These are phyloP conservation scores for Drosophila koepferae DNA, from an alignment of 2,888 invertebrate species.

Conservation along the genomic window DNA sequence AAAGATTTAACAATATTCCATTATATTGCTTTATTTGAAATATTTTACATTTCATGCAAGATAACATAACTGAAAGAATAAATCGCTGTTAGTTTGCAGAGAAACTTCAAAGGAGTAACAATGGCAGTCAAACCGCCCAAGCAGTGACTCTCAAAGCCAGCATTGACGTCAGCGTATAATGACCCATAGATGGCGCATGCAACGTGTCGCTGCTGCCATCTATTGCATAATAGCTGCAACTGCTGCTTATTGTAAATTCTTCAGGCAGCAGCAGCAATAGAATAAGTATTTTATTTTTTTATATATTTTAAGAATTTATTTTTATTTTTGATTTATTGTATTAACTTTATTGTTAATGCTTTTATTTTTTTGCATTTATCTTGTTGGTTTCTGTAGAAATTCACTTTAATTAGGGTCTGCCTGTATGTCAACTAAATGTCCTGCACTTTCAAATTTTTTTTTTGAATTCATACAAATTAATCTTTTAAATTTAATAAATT, in stretches of 20 bases:
- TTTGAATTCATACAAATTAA: background rate
- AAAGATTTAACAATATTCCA: background rate
- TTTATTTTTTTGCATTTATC: background rate
- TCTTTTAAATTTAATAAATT: background rate
- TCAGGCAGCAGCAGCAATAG: background rate
- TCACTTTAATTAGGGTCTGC: background rate
- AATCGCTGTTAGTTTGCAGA: conserved; percentile 31
- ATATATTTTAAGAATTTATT: background rate
- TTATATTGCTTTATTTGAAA: background rate
- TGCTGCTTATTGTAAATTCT: conserved; percentile 4
- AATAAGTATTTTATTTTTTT: background rate
- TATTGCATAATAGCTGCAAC: conserved; percentile 58
- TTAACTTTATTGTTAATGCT: background rate
- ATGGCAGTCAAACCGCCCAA: conserved; percentile 44
- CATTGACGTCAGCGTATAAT: conserved; percentile 20
- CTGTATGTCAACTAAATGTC: background rate
- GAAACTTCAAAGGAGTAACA: conserved; percentile 70
- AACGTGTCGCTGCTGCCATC: conserved; percentile 58
- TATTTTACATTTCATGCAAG: background rate
- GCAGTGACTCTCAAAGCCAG: conserved; percentile 49
- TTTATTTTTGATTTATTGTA: background rate
- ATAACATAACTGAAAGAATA: conserved; percentile 11
- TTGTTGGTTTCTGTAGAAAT: background rate
- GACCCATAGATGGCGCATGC: conserved; percentile 67
- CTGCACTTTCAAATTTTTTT: background rate